Percentiles rank a stretch among this genome's conserved stretches.
Evolutionary conservation across 2,113 vertebrate species (phyloP).

Genomic region (Brachyhypopomus occidentalis): DNA sequence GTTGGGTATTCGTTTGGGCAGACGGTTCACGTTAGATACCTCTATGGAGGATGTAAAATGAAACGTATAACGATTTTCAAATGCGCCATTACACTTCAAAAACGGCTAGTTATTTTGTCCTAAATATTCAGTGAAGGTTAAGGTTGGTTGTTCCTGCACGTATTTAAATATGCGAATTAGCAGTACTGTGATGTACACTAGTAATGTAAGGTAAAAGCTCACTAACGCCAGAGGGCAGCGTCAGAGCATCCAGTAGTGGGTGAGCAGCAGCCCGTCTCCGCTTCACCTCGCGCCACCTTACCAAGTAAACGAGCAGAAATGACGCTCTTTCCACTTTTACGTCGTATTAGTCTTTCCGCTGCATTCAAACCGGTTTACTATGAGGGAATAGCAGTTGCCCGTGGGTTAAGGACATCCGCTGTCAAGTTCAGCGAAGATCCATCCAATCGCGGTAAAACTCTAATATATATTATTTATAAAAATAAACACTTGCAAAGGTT

Average conservation of each 20-base stretch:
- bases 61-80: too few species aligned
- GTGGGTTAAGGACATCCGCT: background rate
- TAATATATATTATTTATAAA: too few species aligned
- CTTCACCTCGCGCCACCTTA: background rate
- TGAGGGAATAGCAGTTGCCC: background rate
- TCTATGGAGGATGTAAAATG: too few species aligned
- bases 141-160: too few species aligned
- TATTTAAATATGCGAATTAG: too few species aligned
- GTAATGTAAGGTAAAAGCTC: background rate
- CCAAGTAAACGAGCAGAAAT: background rate
- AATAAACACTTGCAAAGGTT: too few species aligned
- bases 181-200: background rate
- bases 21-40: too few species aligned
- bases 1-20: too few species aligned
- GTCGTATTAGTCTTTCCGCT: background rate
- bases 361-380: background rate
- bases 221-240: background rate
- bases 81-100: too few species aligned
- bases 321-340: conserved; percentile 2
- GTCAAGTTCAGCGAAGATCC: background rate
- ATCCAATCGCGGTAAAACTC: conserved; percentile 3
- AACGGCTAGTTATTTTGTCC: too few species aligned
- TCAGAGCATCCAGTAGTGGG: background rate
- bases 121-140: too few species aligned
- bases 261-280: background rate